Base-by-base conservation (phyloP, 2,797 vertebrate genomes). In the Onychomys arenicola region DNA sequence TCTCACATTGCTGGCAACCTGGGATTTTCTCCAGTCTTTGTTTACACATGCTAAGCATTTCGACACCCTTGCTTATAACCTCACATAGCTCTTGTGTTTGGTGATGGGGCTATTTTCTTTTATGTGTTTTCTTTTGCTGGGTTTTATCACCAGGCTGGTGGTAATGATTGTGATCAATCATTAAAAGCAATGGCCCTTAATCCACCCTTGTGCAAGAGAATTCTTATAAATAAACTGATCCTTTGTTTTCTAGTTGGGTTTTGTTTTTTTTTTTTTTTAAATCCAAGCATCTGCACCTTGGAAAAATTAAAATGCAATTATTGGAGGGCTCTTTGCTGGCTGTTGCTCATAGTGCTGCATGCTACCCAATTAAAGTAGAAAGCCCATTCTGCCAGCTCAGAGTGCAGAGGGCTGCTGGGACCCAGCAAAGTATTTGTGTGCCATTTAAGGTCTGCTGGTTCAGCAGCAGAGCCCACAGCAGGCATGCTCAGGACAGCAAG, bases 1-100 rank as follows among this genome's bases (percentile, higher is more conserved):
- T 85, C 83, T 92, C 75, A 69, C 49, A 77, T 94, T 97, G 93
- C 96, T 29, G 92, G n/a, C 88, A 97, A 93, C 95, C 83, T 96
- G 86, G 93, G 89, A 82, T 97, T 97, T 96, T 96, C 92, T 93
- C 93, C 76, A 92, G 93, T 17, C 95, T 91, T 95, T 65, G 76
- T 77, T 97, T 71, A n/a, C 77, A 14, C 25, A 81, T 65, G 76
- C 69, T 52, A 67, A 90, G 57, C 43, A 19, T 94, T 96, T 94
- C 80, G 61, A 92, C 73, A 12, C 25, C 49, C 0, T 67, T 1
- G 12, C 85, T 71, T 77, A 49, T 61, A 89, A 87, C 95, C 9
- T 32, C 94, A 67, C 90, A 37, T 1, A 34, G 46, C 29, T 6
- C 93, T 96, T 91, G 19, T 8, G 14, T 80, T 93, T 69, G 3